Base-by-base conservation (phyloP, 2,888 invertebrate species). In the Phoronis australis region DNA sequence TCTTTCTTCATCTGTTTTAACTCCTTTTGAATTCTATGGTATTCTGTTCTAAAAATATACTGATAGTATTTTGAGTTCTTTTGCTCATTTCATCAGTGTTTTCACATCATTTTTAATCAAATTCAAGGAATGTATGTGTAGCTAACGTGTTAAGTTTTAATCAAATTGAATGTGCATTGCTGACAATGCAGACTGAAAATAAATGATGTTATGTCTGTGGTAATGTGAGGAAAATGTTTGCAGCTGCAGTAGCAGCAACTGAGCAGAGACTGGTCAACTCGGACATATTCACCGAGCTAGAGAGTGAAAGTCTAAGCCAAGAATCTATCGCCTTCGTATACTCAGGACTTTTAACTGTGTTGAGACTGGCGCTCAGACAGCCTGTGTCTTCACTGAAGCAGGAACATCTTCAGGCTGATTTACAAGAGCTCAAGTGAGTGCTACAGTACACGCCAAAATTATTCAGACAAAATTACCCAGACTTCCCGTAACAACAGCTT, bases 371-470 rank as follows among this genome's bases (percentile, higher is more conserved):
- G 22, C 48, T 68, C 35, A 56, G 61, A 48, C 54, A 61, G 26
- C 66, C 69, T 15, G 45, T 46, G 26, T 48, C 61, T 40, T 67
- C 68, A 24, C 49, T 71, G 20, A 69, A 69, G 55, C 59, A 59
- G 49, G 69, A 71, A 56, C 48, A 59, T 44, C 68, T 70, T 48
- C 61, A 64, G 52, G 68, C 68, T 45, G 71, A 71, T 52, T 59
- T 71, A 45, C 56, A 62, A 52, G 69, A 71, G 50, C 50, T 71
- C 25, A 64, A 65, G 71, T 71, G 60, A 64, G 65, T 64, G n/a
- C n/a, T 52, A n/a, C n/a, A n/a, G n/a, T n/a, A n/a, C n/a, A n/a
- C n/a, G n/a, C n/a, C n/a, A n/a, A n/a, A n/a, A n/a, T n/a, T n/a
- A n/a, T n/a, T n/a, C n/a, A n/a, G n/a, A n/a, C n/a, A n/a, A n/a